Evolutionary conservation across 2,888 invertebrate species (phyloP).

Genomic region (Phlogophora meticulosa): DNA sequence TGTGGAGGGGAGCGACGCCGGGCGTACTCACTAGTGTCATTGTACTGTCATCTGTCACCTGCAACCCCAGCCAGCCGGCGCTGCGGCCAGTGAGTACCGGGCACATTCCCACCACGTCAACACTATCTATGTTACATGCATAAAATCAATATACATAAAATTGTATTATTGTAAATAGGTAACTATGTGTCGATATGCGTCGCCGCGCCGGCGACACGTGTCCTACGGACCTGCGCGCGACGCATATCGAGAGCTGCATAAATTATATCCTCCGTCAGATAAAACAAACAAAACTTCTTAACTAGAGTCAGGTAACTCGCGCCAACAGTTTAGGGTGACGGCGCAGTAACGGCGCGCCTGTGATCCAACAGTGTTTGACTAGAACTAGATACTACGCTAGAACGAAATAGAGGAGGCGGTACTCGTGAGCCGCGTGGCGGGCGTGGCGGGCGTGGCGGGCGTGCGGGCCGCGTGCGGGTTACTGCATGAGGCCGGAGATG

Average conservation of each 20-base stretch:
- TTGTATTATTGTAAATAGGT: constrained; percentile 83
- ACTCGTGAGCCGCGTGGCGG: constrained; percentile 10
- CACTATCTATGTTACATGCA: constrained; percentile 79
- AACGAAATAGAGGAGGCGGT: constrained; percentile 54
- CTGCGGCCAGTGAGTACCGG: background rate
- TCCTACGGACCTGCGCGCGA: constrained; percentile 62
- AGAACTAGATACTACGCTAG: constrained; percentile 71
- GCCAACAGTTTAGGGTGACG: constrained; percentile 63
- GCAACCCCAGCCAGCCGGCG: constrained; percentile 5
- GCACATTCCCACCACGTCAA: constrained; percentile 66
- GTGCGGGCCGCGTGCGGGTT: constrained; percentile 70
- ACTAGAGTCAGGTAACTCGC: constrained; percentile 85
- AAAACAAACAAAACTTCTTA: constrained; percentile 78
- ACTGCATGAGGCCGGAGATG: constrained; percentile 94
- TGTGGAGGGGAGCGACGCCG: constrained; percentile 51
- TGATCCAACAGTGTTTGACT: constrained; percentile 72
- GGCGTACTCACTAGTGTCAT: constrained; percentile 23
- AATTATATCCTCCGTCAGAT: constrained; percentile 74
- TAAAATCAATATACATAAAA: constrained; percentile 83
- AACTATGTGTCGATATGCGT: constrained; percentile 79
- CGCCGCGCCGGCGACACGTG: constrained; percentile 64
- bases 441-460: constrained; percentile 3
- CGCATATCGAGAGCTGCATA: constrained; percentile 79
- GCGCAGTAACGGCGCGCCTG: constrained; percentile 45
- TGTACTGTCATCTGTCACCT: constrained; percentile 33